A percentile compares a stretch with the other conserved stretches of the same genome.
Conservation (phyloP, 92 coral and sea anemone species). For the Ricordea florida region DNA sequence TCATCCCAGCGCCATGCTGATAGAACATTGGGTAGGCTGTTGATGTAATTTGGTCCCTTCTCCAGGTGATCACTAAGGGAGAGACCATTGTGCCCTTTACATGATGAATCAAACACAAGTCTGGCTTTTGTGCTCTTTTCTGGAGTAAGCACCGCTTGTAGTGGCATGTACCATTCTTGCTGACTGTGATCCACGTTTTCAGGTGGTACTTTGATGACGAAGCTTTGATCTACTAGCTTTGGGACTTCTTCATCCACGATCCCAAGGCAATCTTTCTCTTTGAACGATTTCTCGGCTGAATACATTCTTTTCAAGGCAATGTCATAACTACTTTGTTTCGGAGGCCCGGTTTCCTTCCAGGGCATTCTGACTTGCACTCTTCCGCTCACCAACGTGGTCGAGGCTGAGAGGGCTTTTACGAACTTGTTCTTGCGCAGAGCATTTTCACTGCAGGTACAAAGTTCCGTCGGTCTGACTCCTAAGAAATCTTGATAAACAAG, state of each 20-base stretch:
- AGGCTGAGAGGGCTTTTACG: slow-evolving; percentile 55
- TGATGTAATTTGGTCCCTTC: slow-evolving; percentile 55
- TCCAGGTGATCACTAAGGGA: slow-evolving; percentile 51
- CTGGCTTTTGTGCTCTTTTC: slow-evolving; percentile 46
- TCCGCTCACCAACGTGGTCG: slow-evolving; percentile 55
- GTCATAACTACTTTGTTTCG: slow-evolving; percentile 60
- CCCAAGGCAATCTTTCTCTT: slow-evolving; percentile 52
- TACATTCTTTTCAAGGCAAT: slow-evolving; percentile 58
- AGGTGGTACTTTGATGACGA: slow-evolving; percentile 40
- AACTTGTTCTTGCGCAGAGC: slow-evolving; percentile 58
- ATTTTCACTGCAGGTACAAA: slow-evolving; percentile 76
- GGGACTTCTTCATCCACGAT: slow-evolving; percentile 45
- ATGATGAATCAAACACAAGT: slow-evolving; percentile 58
- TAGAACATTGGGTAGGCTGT: slow-evolving; percentile 40
- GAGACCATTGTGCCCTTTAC: slow-evolving; percentile 33
- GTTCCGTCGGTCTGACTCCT: slow-evolving; percentile 77
- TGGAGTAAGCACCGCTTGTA: slow-evolving; percentile 65
- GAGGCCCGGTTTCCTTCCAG: slow-evolving; percentile 63
- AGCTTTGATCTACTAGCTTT: slow-evolving; percentile 66
- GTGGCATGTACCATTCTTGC: slow-evolving; percentile 64
- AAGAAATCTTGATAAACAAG: slow-evolving; percentile 60
- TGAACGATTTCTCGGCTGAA: slow-evolving; percentile 59
- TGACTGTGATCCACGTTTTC: slow-evolving; percentile 34
- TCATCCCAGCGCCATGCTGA: slow-evolving; percentile 70
- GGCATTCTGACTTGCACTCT: slow-evolving; percentile 61